phyloP scores from a whole-genome alignment of 2,113 vertebrate genomes.

The Cyanoderma ruficeps region DNA sequence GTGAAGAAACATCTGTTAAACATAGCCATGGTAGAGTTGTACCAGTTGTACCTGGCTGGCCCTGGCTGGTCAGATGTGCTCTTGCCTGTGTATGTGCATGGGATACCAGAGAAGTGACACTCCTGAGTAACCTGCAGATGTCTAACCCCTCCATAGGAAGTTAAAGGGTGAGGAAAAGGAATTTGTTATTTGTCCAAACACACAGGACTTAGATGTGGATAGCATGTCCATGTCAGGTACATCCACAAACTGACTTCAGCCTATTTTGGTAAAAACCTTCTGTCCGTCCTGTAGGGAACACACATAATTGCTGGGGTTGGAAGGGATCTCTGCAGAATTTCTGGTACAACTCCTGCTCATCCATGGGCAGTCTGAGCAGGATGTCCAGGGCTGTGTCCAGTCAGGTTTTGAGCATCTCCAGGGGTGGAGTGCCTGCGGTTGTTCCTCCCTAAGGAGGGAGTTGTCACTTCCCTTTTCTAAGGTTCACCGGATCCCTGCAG shows the following conservation, averaged over 20 bases:
- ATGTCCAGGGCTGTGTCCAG: not conserved
- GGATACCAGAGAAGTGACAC: not conserved
- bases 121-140: not conserved
- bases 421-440: rapidly evolving
- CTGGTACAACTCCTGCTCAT: not conserved
- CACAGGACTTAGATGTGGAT: not conserved
- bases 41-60: not conserved
- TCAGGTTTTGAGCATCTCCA: not conserved
- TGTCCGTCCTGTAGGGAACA: not conserved
- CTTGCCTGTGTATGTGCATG: rapidly evolving
- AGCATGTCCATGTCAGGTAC: not conserved
- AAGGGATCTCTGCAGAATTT: not conserved
- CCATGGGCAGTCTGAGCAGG: not conserved
- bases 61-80: not conserved
- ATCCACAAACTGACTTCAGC: not conserved
- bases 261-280: not conserved
- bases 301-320: not conserved
- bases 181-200: not conserved
- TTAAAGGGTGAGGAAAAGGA: not conserved
- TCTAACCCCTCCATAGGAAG: not conserved
- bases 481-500: not conserved
- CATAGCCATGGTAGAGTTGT: not conserved
- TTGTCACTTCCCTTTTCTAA: not conserved
- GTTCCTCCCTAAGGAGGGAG: not conserved
- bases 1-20: not conserved